A percentile compares a stretch with the other conserved stretches of the same genome.
Evolutionary conservation across 1,140 invertebrate genomes (phyloP).

Genomic region (Drosophila fuyamai): DNA sequence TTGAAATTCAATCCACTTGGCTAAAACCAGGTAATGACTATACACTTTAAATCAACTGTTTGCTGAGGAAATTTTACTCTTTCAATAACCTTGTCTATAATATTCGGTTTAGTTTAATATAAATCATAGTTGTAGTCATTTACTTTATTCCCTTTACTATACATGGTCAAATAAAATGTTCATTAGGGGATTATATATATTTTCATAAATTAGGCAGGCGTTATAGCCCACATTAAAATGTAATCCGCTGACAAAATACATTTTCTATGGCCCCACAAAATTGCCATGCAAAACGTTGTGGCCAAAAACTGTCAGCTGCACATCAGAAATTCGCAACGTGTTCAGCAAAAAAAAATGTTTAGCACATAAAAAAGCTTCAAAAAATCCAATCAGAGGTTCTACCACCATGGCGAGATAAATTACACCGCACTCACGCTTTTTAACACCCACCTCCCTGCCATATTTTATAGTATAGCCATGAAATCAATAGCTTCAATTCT

Average conservation of each 20-base stretch:
- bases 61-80: too few relatives aligned
- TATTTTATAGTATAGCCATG: constrained; percentile 35
- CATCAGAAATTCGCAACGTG: constrained; percentile 30
- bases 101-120: too few relatives aligned
- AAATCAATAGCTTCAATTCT: constrained; percentile 65
- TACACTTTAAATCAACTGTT: too few relatives aligned
- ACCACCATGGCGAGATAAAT: constrained; percentile 66
- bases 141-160: neutral
- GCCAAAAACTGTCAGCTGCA: constrained; percentile 59
- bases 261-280: constrained; percentile 18
- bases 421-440: constrained; percentile 39
- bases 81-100: too few relatives aligned
- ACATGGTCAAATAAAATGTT: constrained; percentile 2
- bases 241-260: constrained; percentile 29
- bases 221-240: constrained; percentile 30
- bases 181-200: constrained; percentile 11
- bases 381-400: constrained; percentile 73
- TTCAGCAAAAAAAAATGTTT: constrained; percentile 20
- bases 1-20: too few relatives aligned
- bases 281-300: constrained; percentile 28
- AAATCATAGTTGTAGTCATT: neutral
- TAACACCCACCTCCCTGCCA: constrained; percentile 11
- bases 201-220: constrained; percentile 20
- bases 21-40: too few relatives aligned
- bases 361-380: constrained; percentile 42